Evolutionary conservation across 1,140 invertebrate genomes (phyloP).

Genomic region (Pygmarrhopalites habei): DNA sequence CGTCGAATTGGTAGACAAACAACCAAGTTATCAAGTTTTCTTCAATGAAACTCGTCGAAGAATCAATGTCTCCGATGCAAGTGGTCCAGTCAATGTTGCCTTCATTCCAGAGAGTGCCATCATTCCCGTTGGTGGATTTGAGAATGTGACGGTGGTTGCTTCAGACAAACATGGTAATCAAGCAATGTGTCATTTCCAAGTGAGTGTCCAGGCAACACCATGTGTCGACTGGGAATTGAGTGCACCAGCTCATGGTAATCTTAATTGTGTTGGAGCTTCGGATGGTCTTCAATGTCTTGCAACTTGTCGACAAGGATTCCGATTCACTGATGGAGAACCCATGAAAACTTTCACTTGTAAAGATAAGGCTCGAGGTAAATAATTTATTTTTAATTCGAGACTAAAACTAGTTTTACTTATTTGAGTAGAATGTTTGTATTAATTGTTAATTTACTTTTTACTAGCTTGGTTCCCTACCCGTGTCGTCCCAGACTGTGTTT

Average conservation of each 20-base stretch:
- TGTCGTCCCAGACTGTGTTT: conserved; percentile 87
- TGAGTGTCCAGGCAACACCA: conserved; percentile 82
- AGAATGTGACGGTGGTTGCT: conserved; percentile 89
- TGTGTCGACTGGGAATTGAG: conserved; percentile 91
- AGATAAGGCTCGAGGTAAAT: conserved; percentile 54
- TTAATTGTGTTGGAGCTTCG: conserved; percentile 66
- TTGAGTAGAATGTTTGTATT: no score
- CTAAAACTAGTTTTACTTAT: no score
- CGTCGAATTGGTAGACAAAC: conserved; percentile 79
- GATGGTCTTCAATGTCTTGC: conserved; percentile 79
- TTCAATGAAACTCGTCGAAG: conserved; percentile 83
- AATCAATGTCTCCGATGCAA: conserved; percentile 81
- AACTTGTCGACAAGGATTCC: conserved; percentile 79
- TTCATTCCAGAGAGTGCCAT: conserved; percentile 78
- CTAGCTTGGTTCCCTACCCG: conserved; percentile 74
- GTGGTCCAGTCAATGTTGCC: conserved; percentile 73
- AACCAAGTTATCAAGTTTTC: conserved; percentile 81
- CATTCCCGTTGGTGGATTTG: conserved; percentile 81
- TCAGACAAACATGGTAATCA: conserved; percentile 81
- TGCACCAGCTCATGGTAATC: conserved; percentile 74
- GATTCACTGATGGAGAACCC: conserved; percentile 83
- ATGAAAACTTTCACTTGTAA: conserved; percentile 79
- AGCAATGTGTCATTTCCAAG: conserved; percentile 85
- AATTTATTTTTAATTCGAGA: no score
- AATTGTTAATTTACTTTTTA: no score